Evolutionary conservation across 2,888 invertebrate species (phyloP).

Genomic region (Aproaerema taeniolella): DNA sequence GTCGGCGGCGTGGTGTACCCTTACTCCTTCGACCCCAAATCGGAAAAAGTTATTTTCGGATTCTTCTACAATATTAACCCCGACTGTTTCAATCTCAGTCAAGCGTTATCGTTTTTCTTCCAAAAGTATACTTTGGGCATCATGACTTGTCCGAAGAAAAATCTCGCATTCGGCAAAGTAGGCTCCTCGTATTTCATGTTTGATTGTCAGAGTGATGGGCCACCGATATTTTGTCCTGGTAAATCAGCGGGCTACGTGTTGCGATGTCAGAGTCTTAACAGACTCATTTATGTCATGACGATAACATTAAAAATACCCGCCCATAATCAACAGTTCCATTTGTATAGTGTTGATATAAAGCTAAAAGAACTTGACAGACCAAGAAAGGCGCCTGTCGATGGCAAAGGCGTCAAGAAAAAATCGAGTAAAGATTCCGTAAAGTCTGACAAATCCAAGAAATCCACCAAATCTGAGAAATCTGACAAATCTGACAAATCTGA

Average conservation of each 20-base stretch:
- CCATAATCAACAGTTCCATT: conserved; percentile 73
- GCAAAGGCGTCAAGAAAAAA: not conserved
- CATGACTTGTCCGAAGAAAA: conserved; percentile 70
- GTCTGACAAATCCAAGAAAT: not conserved
- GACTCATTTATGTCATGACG: conserved; percentile 79
- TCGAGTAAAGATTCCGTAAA: too few species aligned
- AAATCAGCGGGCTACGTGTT: conserved; percentile 78
- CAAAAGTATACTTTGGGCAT: conserved; percentile 72
- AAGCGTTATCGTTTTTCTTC: conserved; percentile 79
- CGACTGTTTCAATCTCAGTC: conserved; percentile 79
- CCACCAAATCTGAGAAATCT: not conserved
- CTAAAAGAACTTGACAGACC: not conserved
- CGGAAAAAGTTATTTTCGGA: conserved; percentile 77
- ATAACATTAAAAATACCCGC: conserved; percentile 77
- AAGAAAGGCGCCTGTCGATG: not conserved
- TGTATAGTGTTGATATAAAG: conserved; percentile 44
- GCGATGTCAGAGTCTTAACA: conserved; percentile 76
- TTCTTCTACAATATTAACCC: conserved; percentile 76
- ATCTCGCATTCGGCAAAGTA: conserved; percentile 70
- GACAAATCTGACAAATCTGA: too few species aligned
- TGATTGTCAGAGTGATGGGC: conserved; percentile 80
- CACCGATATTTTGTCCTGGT: conserved; percentile 78
- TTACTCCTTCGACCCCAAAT: conserved; percentile 74
- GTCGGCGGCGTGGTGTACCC: conserved; percentile 76
- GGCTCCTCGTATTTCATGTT: conserved; percentile 81